Conservation (phyloP, 2,888 invertebrate genomes). For the Noctuana brunneofusca region DNA sequence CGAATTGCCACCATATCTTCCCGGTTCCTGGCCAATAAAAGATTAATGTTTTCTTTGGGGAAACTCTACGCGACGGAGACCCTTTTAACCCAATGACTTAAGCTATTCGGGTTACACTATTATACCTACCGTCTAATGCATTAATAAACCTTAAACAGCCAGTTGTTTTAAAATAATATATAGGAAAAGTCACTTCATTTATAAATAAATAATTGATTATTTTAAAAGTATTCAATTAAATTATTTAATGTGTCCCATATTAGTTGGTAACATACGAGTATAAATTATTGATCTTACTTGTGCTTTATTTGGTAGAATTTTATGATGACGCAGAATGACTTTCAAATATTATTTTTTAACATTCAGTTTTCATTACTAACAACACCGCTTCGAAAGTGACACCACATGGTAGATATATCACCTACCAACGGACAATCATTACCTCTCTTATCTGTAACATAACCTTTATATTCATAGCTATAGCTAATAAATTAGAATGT, state of each 20-base stretch:
- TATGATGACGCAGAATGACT: background rate
- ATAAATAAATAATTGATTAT: too few species aligned
- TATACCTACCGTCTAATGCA: too few species aligned
- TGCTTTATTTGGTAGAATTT: background rate
- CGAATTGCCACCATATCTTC: slow-evolving; percentile 44
- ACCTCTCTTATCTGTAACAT: background rate
- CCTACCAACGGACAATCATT: too few species aligned
- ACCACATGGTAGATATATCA: slow-evolving; percentile 32
- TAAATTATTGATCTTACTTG: too few species aligned
- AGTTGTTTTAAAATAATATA: too few species aligned
- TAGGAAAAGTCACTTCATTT: too few species aligned
- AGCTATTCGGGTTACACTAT: slow-evolving; percentile 1
- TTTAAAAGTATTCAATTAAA: too few species aligned
- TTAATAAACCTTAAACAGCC: too few species aligned
- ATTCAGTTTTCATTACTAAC: slow-evolving; percentile 33
- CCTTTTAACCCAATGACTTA: slow-evolving; percentile 34
- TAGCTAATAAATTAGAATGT: background rate
- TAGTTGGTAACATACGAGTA: too few species aligned
- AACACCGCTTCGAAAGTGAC: slow-evolving; percentile 39
- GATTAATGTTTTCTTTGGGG: slow-evolving; percentile 32
- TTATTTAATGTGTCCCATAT: too few species aligned
- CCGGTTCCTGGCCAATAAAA: slow-evolving; percentile 42
- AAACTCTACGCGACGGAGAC: slow-evolving; percentile 31
- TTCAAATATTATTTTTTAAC: slow-evolving; percentile 4
- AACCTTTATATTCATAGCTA: background rate